A percentile compares a stretch with the other conserved stretches of the same genome.
Conservation (phyloP, 1,140 invertebrate genomes). For the Pantala flavescens region DNA sequence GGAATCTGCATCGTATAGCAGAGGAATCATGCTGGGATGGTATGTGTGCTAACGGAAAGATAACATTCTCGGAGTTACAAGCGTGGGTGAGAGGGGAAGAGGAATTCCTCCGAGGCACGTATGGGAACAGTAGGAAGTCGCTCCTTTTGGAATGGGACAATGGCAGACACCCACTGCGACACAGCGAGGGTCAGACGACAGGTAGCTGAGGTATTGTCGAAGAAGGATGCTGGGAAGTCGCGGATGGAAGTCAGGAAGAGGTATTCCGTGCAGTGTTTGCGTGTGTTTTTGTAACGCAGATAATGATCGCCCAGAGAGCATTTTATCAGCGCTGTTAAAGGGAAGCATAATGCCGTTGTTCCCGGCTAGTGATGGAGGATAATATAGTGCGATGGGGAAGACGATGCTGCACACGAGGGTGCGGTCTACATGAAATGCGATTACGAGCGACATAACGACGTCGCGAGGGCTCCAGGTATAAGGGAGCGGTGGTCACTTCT, state of each 20-base stretch:
- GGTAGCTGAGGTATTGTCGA: slow-evolving; percentile 3
- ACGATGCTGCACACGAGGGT: background rate
- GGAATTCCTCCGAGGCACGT: background rate
- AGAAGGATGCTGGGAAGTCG: background rate
- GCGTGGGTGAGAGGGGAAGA: background rate
- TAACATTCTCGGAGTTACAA: background rate
- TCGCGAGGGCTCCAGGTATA: background rate
- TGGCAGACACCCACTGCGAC: slow-evolving; percentile 1
- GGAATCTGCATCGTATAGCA: background rate
- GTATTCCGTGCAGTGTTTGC: background rate
- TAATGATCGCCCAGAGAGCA: background rate
- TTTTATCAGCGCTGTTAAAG: background rate
- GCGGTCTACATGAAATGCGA: background rate
- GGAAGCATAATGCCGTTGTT: background rate
- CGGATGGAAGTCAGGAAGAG: background rate
- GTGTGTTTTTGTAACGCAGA: background rate
- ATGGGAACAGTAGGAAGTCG: background rate
- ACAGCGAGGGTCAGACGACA: background rate
- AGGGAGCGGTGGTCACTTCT: no score
- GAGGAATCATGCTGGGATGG: background rate
- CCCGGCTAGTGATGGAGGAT: slow-evolving; percentile 2
- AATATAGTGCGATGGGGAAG: background rate
- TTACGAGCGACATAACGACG: background rate
- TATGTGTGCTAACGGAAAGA: background rate
- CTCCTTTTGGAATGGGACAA: background rate